Conservation (phyloP, 1,140 invertebrate genomes). For the Lepidurus couesii region DNA sequence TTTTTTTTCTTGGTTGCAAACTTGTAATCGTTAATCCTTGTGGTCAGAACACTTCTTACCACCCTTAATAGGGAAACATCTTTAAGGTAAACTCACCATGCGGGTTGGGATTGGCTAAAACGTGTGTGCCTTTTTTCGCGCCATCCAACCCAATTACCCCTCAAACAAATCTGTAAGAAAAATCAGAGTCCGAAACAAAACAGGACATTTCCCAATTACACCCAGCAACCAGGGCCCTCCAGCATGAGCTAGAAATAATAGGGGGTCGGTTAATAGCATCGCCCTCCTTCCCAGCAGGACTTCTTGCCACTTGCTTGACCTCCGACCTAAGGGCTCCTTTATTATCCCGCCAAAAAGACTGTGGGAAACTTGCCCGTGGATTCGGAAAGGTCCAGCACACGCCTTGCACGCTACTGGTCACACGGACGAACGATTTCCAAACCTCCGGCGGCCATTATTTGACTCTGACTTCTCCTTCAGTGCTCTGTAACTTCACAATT, state of each 20-base stretch:
- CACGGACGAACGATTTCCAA: not conserved
- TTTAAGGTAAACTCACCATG: too few relatives aligned
- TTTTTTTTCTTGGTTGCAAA: too few relatives aligned
- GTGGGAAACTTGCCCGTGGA: slow-evolving; percentile 8
- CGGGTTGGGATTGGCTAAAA: too few relatives aligned
- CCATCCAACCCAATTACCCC: too few relatives aligned
- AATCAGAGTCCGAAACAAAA: not conserved
- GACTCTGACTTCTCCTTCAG: not conserved
- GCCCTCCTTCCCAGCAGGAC: slow-evolving; percentile 16
- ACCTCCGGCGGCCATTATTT: slow-evolving; percentile 8
- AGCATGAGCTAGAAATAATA: slow-evolving; percentile 5
- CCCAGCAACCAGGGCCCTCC: not conserved
- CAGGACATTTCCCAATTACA: not conserved
- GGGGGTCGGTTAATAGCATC: slow-evolving; percentile 4
- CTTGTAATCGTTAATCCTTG: too few relatives aligned
- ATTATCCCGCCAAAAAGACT: slow-evolving; percentile 16
- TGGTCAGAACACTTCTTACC: too few relatives aligned
- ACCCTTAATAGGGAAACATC: too few relatives aligned
- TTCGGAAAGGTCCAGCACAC: not conserved
- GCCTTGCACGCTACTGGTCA: slow-evolving; percentile 17
- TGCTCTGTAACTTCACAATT: not conserved
- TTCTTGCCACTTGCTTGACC: slow-evolving; percentile 21
- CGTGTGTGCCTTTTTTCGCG: too few relatives aligned
- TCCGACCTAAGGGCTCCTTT: slow-evolving; percentile 4
- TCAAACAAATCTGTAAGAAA: not conserved